phyloP scores from a whole-genome alignment of 2,797 vertebrate species.

The Lepilemur septentrionalis region DNA sequence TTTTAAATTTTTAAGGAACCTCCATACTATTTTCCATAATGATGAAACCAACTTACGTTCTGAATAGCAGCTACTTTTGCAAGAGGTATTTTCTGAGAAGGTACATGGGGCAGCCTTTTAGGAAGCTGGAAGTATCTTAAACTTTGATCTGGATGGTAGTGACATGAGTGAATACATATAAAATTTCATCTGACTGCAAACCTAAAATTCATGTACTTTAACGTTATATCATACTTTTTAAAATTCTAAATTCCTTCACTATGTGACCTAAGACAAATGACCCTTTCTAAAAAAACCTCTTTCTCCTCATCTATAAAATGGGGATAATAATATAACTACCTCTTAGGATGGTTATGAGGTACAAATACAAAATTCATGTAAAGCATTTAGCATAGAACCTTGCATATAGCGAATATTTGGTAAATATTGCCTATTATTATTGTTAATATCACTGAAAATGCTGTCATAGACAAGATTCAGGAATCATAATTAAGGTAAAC shows the following conservation, averaged over 20 bases:
- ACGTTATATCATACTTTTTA: background rate
- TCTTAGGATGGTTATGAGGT: background rate
- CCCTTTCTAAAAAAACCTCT: background rate
- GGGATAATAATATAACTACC: background rate
- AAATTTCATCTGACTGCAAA: background rate
- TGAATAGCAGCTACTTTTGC: background rate
- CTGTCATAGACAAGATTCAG: background rate
- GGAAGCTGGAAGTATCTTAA: background rate
- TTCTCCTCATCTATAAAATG: background rate
- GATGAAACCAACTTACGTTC: background rate
- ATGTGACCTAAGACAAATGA: background rate
- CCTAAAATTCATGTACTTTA: background rate
- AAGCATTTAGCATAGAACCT: background rate
- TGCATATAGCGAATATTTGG: background rate
- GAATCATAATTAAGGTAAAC: conserved; percentile 30
- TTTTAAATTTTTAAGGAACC: background rate
- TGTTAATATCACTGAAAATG: background rate
- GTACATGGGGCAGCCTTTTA: background rate
- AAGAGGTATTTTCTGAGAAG: background rate
- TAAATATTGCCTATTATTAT: background rate
- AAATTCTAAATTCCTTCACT: background rate
- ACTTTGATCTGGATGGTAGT: background rate
- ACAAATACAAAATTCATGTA: background rate
- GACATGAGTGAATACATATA: background rate
- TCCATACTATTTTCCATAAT: background rate